Evolutionary conservation across 2,888 invertebrate genomes (phyloP).

Genomic region (Drosophila cognata): DNA sequence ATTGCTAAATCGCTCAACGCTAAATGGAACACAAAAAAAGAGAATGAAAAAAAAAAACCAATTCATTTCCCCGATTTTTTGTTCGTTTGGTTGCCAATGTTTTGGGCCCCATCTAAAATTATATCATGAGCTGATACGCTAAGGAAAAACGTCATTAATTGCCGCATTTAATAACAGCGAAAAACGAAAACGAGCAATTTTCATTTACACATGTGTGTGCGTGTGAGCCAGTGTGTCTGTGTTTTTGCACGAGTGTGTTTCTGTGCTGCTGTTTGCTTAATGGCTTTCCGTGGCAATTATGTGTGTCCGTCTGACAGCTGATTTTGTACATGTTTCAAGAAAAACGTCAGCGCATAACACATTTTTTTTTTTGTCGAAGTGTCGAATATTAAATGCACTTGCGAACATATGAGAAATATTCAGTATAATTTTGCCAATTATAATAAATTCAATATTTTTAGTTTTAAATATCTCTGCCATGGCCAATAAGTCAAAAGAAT

Average conservation of each 20-base stretch:
- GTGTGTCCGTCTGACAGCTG: slow-evolving; percentile 37
- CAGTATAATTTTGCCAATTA: not conserved
- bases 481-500: not conserved
- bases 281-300: slow-evolving; percentile 38
- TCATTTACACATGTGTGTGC: not conserved
- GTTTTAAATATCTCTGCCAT: not conserved
- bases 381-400: not conserved
- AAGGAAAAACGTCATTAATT: slow-evolving; percentile 70
- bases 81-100: slow-evolving; percentile 23
- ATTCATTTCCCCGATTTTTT: slow-evolving; percentile 31
- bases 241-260: not conserved
- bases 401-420: not conserved
- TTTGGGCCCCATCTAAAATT: slow-evolving; percentile 59
- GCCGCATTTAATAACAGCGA: slow-evolving; percentile 35
- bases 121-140: slow-evolving; percentile 46
- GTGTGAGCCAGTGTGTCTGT: slow-evolving; percentile 6
- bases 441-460: not conserved
- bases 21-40: slow-evolving; percentile 21
- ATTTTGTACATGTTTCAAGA: slow-evolving; percentile 24
- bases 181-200: slow-evolving; percentile 35
- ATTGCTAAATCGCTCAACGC: slow-evolving; percentile 4
- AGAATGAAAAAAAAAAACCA: slow-evolving; percentile 18
- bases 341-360: not conserved
- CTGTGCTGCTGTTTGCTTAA: slow-evolving; percentile 29
- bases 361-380: not conserved